phyloP scores from a whole-genome alignment of 2,113 vertebrate species.

The Chaetodon auriga region DNA sequence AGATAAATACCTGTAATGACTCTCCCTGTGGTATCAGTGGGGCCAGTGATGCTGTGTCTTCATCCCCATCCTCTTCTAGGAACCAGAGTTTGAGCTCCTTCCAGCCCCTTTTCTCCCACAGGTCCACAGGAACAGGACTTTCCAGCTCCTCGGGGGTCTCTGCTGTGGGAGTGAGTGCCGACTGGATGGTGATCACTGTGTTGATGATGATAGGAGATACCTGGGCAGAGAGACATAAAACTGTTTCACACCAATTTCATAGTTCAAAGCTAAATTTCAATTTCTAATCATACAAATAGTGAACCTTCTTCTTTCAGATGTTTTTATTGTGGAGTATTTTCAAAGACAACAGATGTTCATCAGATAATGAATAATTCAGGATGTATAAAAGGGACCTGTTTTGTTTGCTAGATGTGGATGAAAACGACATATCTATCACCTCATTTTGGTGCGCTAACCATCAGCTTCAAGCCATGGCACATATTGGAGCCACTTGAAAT shows the following conservation, averaged over 20 bases:
- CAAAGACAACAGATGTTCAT: no score
- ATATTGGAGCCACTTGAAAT: no score
- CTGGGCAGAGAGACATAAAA: constrained; percentile 76
- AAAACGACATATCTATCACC: no score
- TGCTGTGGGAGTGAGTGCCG: constrained; percentile 88
- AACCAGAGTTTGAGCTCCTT: constrained; percentile 95
- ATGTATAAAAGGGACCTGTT: no score
- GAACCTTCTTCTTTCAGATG: no score
- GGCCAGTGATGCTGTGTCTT: constrained; percentile 67
- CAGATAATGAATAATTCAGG: no score
- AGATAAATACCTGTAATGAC: constrained; percentile 83
- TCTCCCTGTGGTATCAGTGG: constrained; percentile 90
- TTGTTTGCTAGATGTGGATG: no score
- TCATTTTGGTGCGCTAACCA: no score
- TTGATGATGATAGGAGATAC: constrained; percentile 99
- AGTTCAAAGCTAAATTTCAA: neutral
- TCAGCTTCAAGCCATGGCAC: no score
- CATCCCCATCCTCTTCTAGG: constrained; percentile 90
- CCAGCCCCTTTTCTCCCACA: constrained; percentile 91
- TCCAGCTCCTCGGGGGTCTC: constrained; percentile 87
- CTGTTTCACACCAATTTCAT: neutral
- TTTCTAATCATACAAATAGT: no score
- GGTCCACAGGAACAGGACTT: constrained; percentile 85
- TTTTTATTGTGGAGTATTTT: no score
- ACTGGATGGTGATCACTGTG: constrained; percentile 96